Base-by-base conservation (phyloP, 2,888 invertebrate species). In the Andrena minutula region DNA sequence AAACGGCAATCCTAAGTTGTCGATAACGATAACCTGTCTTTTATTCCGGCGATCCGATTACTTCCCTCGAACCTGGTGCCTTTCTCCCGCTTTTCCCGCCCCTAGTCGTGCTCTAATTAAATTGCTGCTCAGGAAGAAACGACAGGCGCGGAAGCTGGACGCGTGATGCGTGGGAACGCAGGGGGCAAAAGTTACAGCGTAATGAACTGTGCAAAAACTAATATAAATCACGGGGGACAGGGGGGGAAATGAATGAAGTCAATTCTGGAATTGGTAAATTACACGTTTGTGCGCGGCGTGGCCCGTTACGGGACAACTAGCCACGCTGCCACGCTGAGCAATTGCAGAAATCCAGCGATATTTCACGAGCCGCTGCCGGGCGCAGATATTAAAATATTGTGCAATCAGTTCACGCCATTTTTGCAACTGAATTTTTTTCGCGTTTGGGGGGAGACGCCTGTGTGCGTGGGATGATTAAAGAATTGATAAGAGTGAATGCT, bases 251-350 rank as follows among this genome's bases (percentile, higher is more conserved):
- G 35, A 75, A 75, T 23, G 26, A 63, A 70, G 35, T 70, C 61
- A 16, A 53, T 51, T 20, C 63, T 61, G 51, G 30, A 70, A 61
- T 75, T 75, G 69, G 30, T 61, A 63, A 61, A 70, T 26, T 53
- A 53, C 28, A 71, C 70, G 49, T 75, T 75, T 61, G 70, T 51
- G 23, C 53, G 20, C 49, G 53, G 53, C 61, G 41, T 16, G 28
- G 41, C 7, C 35, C 16, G 28, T 53, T 70, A 26, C 51, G 12
- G 35, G 41, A 41, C 30, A 63, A 56, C 28, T 63, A 7, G 28
- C 70, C 35, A 35, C 53, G 30, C 75, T 49, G 65, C 23, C 56
- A 58, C 16, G 56, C 8, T 49, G 23, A 6, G 3, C 5, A 10
- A 5, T 35, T 20, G 35, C 10, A 28, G 35, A 70, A 35, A 72